A percentile compares a stretch with the other conserved stretches of the same genome.
Evolutionary conservation across 2,888 invertebrate genomes (phyloP).

Genomic region (Ephialtes manifestator): DNA sequence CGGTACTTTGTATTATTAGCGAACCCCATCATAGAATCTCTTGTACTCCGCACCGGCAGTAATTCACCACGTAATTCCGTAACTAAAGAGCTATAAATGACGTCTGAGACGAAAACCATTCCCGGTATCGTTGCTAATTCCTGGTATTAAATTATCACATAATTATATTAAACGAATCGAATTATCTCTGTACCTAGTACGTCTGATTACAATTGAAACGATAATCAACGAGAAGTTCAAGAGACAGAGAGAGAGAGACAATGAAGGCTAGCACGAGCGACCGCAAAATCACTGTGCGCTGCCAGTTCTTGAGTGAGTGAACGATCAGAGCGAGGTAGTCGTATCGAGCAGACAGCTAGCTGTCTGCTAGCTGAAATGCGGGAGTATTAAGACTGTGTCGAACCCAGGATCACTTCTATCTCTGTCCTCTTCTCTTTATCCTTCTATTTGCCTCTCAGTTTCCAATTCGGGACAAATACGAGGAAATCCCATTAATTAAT

Average conservation of each 20-base stretch:
- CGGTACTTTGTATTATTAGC: neutral
- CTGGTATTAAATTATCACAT: slow-evolving; percentile 28
- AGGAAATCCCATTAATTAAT: slow-evolving; percentile 59
- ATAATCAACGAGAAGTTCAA: slow-evolving; percentile 26
- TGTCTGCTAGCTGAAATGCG: slow-evolving; percentile 19
- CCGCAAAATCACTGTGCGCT: slow-evolving; percentile 19
- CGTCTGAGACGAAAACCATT: neutral
- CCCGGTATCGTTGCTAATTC: slow-evolving; percentile 22
- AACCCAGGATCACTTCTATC: neutral
- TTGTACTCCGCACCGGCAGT: neutral
- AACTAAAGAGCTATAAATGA: slow-evolving; percentile 21
- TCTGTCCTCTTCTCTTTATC: neutral
- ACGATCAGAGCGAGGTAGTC: slow-evolving; percentile 29
- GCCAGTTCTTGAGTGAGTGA: neutral
- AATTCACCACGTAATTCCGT: slow-evolving; percentile 2
- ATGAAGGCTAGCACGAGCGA: neutral
- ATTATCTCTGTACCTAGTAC: slow-evolving; percentile 25
- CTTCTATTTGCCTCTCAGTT: slow-evolving; percentile 34
- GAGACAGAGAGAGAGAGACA: neutral
- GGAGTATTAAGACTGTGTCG: slow-evolving; percentile 20
- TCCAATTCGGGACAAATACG: slow-evolving; percentile 45
- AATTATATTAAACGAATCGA: slow-evolving; percentile 33
- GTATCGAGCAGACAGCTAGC: slow-evolving; percentile 26
- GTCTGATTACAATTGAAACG: slow-evolving; percentile 45
- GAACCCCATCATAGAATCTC: neutral